phyloP scores from a whole-genome alignment of 2,888 invertebrate species.

The Petrolisthes cinctipes region DNA sequence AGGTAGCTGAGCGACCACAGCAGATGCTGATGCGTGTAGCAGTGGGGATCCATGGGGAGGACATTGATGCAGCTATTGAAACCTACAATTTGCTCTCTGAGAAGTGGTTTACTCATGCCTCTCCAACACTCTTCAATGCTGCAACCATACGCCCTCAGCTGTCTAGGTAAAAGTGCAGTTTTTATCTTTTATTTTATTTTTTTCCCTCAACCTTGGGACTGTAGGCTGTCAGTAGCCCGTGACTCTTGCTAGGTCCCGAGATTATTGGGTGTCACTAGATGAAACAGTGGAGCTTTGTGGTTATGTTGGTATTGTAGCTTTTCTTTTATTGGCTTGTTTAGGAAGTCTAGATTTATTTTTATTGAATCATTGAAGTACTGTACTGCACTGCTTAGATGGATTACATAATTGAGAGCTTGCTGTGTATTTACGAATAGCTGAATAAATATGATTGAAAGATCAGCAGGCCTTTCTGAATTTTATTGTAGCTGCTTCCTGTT shows the following conservation, averaged over 20 bases:
- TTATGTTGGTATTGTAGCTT: too few relatives aligned
- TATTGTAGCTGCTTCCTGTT: conserved; percentile 70
- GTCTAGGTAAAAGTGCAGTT: conserved; percentile 76
- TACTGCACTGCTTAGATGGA: too few relatives aligned
- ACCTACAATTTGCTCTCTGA: conserved; percentile 96
- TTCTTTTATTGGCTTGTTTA: neutral
- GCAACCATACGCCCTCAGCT: conserved; percentile 92
- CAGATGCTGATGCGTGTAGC: conserved; percentile 99
- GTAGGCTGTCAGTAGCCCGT: too few relatives aligned
- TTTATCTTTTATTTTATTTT: neutral
- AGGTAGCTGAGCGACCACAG: conserved; percentile 96
- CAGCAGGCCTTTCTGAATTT: too few relatives aligned
- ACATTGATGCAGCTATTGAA: conserved; percentile 92
- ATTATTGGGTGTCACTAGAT: too few relatives aligned
- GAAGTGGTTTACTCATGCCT: conserved; percentile 96
- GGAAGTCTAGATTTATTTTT: neutral
- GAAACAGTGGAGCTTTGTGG: too few relatives aligned
- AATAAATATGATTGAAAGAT: neutral
- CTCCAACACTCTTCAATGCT: conserved; percentile 96
- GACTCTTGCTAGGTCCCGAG: too few relatives aligned
- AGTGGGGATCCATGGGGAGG: conserved; percentile 94
- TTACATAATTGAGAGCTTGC: too few relatives aligned
- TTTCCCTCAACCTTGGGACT: neutral
- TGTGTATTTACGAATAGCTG: neutral
- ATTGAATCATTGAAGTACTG: too few relatives aligned